Evolutionary conservation across 2,888 invertebrate species (phyloP).

Genomic region (Athalia circularis): DNA sequence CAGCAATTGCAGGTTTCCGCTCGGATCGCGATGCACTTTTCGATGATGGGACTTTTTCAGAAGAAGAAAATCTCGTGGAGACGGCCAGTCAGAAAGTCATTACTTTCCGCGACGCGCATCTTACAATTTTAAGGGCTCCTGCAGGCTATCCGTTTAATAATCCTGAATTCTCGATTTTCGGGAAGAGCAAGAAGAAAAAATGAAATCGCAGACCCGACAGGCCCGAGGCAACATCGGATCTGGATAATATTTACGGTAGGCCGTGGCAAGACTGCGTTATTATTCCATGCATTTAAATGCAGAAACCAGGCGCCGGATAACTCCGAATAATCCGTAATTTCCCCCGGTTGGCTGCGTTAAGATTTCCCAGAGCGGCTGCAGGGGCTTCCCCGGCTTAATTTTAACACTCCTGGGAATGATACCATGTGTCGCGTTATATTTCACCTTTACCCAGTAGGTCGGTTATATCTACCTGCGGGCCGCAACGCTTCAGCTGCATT

Average conservation of each 20-base stretch:
- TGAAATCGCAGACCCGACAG: slow-evolving; percentile 25
- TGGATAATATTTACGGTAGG: slow-evolving; percentile 61
- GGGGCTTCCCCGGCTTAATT: slow-evolving; percentile 57
- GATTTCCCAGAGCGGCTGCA: slow-evolving; percentile 53
- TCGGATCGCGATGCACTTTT: too few relatives aligned
- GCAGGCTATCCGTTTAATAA: neutral
- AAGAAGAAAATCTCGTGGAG: too few relatives aligned
- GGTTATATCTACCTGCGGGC: slow-evolving; percentile 32
- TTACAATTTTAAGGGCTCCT: neutral
- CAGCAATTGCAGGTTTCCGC: too few relatives aligned
- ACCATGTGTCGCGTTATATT: slow-evolving; percentile 45
- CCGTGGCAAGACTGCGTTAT: slow-evolving; percentile 58
- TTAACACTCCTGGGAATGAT: slow-evolving; percentile 54
- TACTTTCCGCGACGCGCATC: too few relatives aligned
- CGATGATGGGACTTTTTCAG: too few relatives aligned
- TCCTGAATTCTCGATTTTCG: neutral
- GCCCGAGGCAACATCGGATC: slow-evolving; percentile 16
- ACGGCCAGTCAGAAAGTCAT: too few relatives aligned
- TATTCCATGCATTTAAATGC: slow-evolving; percentile 73
- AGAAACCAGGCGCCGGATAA: slow-evolving; percentile 55
- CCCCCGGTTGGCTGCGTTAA: slow-evolving; percentile 55
- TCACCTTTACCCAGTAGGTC: slow-evolving; percentile 28
- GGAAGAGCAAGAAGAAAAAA: neutral
- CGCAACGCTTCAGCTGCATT: slow-evolving; percentile 38
- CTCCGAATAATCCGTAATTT: slow-evolving; percentile 65